phyloP scores from a whole-genome alignment of 2,797 vertebrate genomes.

The Enteromius paludinosus region DNA sequence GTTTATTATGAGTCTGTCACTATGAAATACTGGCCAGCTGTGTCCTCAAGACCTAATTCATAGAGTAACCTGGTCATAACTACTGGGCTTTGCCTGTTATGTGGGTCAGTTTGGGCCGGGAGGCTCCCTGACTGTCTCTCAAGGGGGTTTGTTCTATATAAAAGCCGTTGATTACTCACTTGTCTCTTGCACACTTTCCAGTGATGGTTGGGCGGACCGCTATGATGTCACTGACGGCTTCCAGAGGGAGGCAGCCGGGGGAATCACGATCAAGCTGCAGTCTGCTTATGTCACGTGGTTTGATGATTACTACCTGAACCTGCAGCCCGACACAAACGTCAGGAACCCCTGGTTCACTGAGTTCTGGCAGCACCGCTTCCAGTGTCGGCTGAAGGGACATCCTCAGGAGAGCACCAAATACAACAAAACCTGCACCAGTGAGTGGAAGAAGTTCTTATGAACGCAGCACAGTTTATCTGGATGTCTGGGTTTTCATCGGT shows the following conservation, averaged over 20 bases:
- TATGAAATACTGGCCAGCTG: slow-evolving; percentile 22
- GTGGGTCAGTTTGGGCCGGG: slow-evolving; percentile 41
- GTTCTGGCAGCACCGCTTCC: slow-evolving; percentile 99
- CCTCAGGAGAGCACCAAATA: slow-evolving; percentile 87
- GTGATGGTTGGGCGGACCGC: slow-evolving; percentile 98
- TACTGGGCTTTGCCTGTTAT: slow-evolving; percentile 24
- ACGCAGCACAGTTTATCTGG: background rate
- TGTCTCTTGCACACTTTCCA: slow-evolving; percentile 61
- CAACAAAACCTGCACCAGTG: slow-evolving; percentile 94
- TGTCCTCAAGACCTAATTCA: slow-evolving; percentile 44
- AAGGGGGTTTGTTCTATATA: background rate
- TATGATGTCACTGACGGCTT: slow-evolving; percentile 96
- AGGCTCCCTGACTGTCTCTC: slow-evolving; percentile 32
- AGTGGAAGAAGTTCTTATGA: slow-evolving; percentile 66
- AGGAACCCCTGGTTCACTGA: slow-evolving; percentile 98
- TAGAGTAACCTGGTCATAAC: slow-evolving; percentile 41
- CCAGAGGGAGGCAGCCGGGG: slow-evolving; percentile 91
- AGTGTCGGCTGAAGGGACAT: slow-evolving; percentile 89
- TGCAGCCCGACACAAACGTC: slow-evolving; percentile 90
- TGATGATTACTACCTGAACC: slow-evolving; percentile 95
- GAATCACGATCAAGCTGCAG: slow-evolving; percentile 98
- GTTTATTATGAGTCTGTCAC: slow-evolving; percentile 18
- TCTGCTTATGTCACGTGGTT: slow-evolving; percentile 98
- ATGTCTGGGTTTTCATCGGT: background rate
- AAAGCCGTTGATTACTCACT: slow-evolving; percentile 9